Evolutionary conservation across 2,888 invertebrate species (phyloP).

Genomic region (Platycnemis pennipes): DNA sequence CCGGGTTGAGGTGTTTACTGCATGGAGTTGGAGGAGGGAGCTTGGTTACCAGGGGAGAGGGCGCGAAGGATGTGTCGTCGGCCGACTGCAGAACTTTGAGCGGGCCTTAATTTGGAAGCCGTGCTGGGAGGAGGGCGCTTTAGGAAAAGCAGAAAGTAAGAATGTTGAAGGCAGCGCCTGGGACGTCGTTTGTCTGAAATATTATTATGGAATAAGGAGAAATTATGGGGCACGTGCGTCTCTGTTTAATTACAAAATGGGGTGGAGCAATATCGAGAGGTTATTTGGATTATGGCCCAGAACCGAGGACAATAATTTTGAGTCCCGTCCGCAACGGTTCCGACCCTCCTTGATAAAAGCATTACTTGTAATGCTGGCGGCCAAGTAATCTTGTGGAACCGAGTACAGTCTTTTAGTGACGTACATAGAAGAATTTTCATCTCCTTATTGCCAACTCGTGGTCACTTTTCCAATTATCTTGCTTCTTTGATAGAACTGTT

Average conservation of each 20-base stretch:
- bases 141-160: background rate
- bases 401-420: background rate
- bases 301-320: background rate
- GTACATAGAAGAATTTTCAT: background rate
- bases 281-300: conserved; percentile 8
- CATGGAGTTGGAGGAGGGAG: background rate
- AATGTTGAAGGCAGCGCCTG: background rate
- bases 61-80: background rate
- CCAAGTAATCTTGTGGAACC: background rate
- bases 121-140: too few species aligned
- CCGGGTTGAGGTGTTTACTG: background rate
- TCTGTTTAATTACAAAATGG: conserved; percentile 27
- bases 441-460: too few species aligned
- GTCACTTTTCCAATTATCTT: too few species aligned
- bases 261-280: background rate
- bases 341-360: background rate
- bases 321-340: background rate
- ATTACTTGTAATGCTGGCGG: background rate
- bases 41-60: background rate
- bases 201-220: background rate
- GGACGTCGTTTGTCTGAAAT: background rate
- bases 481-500: too few species aligned
- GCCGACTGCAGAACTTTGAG: background rate
- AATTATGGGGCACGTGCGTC: conserved; percentile 8
- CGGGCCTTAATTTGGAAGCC: background rate